Percentiles rank a stretch among this genome's conserved stretches.
Evolutionary conservation across 1,140 invertebrate species (phyloP).

Genomic region (Megathymus violae): DNA sequence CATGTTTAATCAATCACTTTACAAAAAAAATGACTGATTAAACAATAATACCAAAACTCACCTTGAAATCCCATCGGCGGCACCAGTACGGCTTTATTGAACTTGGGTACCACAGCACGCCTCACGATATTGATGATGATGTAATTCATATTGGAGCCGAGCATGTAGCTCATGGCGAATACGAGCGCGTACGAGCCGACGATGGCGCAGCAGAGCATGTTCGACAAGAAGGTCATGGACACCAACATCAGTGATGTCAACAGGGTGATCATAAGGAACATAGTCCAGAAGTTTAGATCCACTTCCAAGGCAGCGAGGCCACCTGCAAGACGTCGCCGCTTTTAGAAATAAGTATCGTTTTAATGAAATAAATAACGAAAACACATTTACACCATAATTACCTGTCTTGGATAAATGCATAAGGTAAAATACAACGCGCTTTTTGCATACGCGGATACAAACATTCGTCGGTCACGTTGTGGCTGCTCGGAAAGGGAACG

Average conservation of each 20-base stretch:
- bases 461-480: too few species aligned
- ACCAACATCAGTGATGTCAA: constrained; percentile 81
- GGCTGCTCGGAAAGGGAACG: too few species aligned
- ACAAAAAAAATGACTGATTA: too few species aligned
- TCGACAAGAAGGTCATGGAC: constrained; percentile 83
- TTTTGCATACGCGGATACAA: too few species aligned
- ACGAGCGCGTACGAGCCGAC: constrained; percentile 87
- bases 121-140: constrained; percentile 88
- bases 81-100: constrained; percentile 85
- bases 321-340: constrained; percentile 85
- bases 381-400: too few species aligned
- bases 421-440: too few species aligned
- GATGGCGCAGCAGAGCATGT: constrained; percentile 86
- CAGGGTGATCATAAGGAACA: constrained; percentile 84
- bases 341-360: too few species aligned
- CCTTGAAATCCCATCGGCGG: constrained; percentile 86
- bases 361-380: too few species aligned
- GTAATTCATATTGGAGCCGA: constrained; percentile 87
- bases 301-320: constrained; percentile 82
- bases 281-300: constrained; percentile 86
- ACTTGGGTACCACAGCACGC: constrained; percentile 84
- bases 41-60: too few species aligned
- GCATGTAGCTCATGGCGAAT: constrained; percentile 86
- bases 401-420: too few species aligned
- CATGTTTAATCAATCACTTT: too few species aligned